Percentiles rank a stretch among this genome's conserved stretches.
Evolutionary conservation across 2,113 vertebrate species (phyloP).

Genomic region (Otolemur garnettii): DNA sequence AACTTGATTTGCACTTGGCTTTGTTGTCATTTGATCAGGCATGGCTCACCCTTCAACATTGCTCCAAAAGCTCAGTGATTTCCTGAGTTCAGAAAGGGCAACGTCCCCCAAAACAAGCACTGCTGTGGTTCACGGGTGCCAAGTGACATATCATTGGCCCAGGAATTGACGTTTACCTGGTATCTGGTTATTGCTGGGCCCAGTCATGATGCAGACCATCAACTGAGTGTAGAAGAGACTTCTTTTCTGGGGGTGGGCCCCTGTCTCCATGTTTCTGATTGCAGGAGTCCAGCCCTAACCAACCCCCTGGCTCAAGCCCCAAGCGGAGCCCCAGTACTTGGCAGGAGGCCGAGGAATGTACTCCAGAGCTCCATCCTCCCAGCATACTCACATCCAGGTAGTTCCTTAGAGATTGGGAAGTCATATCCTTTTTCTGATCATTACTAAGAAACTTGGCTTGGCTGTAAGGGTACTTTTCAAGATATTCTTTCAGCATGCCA

Average conservation of each 20-base stretch:
- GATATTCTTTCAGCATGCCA: slow-evolving; percentile 75
- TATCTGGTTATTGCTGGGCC: background rate
- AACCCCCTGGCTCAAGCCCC: background rate
- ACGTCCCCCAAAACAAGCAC: background rate
- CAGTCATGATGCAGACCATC: background rate
- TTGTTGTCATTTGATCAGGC: background rate
- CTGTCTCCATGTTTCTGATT: background rate
- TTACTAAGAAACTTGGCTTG: slow-evolving; percentile 35
- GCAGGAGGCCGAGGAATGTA: background rate
- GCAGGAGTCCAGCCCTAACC: background rate
- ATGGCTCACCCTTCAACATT: background rate
- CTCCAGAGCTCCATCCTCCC: background rate
- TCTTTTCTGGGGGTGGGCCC: background rate
- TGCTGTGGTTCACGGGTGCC: rapidly evolving
- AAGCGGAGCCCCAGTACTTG: too few species aligned
- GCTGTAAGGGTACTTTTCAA: slow-evolving; percentile 68
- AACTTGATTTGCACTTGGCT: background rate
- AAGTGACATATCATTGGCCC: rapidly evolving
- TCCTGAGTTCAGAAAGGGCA: background rate
- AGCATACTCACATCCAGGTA: slow-evolving; percentile 85
- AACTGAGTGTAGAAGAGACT: background rate
- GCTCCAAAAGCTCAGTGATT: background rate
- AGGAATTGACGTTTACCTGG: background rate
- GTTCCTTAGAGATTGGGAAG: slow-evolving; percentile 79
- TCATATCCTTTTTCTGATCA: rapidly evolving